Evolutionary conservation across 2,888 invertebrate species (phyloP).

Genomic region (Eilema griseolum): DNA sequence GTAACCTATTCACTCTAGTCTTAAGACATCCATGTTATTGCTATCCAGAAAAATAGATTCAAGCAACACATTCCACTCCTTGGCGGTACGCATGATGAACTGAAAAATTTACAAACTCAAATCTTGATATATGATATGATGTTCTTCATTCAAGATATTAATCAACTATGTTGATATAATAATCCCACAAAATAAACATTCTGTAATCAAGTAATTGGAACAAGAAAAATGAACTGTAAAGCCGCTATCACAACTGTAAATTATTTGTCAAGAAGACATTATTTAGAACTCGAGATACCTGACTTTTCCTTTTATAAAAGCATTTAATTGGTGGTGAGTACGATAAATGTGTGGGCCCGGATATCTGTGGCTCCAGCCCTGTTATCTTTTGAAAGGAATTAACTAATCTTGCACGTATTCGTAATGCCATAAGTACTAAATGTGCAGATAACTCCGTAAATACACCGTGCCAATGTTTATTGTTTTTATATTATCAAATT

Average conservation of each 20-base stretch:
- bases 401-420: conserved; percentile 72
- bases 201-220: conserved; percentile 31
- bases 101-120: no score
- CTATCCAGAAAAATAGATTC: no score
- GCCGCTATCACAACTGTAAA: conserved; percentile 76
- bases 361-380: no score
- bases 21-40: no score
- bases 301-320: conserved; percentile 65
- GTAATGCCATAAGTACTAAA: conserved; percentile 69
- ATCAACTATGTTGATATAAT: conserved; percentile 34
- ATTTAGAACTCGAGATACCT: conserved; percentile 79
- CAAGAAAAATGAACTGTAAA: conserved; percentile 51
- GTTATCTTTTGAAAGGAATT: conserved; percentile 74
- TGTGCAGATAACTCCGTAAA: conserved; percentile 57
- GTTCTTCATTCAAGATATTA: no score
- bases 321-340: conserved; percentile 75
- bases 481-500: background rate
- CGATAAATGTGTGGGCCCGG: conserved; percentile 83
- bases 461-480: conserved; percentile 10
- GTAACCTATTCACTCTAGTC: no score
- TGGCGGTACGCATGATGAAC: no score
- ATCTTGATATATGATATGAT: no score
- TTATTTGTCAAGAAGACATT: conserved; percentile 81
- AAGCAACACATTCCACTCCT: no score
- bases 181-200: conserved; percentile 30